Evolutionary conservation across 2,888 invertebrate species (phyloP).

Genomic region (Hypercompe scribonia): DNA sequence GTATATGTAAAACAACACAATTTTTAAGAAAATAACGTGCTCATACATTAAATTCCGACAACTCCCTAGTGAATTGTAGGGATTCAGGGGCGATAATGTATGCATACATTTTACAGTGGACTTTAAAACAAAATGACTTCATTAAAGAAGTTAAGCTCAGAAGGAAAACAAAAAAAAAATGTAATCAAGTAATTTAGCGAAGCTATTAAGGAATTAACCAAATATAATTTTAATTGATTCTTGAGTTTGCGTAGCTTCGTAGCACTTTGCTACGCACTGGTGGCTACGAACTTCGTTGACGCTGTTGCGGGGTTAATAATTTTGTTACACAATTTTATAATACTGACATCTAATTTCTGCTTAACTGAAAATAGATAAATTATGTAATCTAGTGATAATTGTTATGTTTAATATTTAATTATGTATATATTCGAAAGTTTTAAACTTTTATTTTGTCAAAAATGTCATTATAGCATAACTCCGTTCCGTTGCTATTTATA

Average conservation of each 20-base stretch:
- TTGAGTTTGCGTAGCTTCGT: constrained; percentile 35
- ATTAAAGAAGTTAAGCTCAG: no score
- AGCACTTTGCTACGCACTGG: constrained; percentile 38
- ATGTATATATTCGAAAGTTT: no score
- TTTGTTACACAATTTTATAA: constrained; percentile 11
- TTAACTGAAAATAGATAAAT: background rate
- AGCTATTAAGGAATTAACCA: constrained; percentile 30
- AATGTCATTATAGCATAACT: no score
- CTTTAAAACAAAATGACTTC: background rate
- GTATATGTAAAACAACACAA: background rate
- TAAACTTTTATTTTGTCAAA: no score
- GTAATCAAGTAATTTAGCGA: constrained; percentile 25
- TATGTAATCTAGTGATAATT: background rate
- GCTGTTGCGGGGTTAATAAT: constrained; percentile 12
- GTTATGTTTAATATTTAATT: background rate
- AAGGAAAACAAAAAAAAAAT: no score
- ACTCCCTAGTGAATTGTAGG: background rate
- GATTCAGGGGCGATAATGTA: background rate
- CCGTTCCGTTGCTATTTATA: no score
- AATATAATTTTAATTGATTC: constrained; percentile 48
- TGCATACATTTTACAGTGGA: background rate
- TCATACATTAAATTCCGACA: background rate
- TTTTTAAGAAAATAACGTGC: background rate
- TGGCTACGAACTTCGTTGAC: constrained; percentile 41
- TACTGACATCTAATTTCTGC: background rate